phyloP scores from a whole-genome alignment of 2,888 invertebrate species.

The Listrodromus nycthemerus region DNA sequence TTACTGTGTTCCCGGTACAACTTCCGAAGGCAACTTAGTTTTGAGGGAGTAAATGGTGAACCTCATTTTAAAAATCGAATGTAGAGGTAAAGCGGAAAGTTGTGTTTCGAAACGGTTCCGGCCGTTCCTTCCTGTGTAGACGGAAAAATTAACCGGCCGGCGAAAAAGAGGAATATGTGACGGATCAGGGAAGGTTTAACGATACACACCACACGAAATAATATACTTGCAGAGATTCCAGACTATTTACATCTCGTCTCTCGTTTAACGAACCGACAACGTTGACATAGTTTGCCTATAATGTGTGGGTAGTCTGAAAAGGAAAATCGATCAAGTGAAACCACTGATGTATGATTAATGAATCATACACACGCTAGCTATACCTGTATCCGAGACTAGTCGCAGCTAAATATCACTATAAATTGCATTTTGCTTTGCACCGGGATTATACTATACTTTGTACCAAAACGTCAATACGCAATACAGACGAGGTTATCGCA shows the following conservation, averaged over 20 bases:
- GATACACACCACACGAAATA: neutral
- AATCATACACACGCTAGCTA: constrained; percentile 43
- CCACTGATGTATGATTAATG: constrained; percentile 43
- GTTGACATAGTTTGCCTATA: neutral
- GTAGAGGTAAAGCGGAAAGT: neutral
- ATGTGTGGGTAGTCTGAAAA: constrained; percentile 22
- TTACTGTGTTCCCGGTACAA: neutral
- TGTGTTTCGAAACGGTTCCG: neutral
- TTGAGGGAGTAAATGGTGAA: neutral
- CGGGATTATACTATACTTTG: neutral
- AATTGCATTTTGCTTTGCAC: constrained; percentile 17
- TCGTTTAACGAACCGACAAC: constrained; percentile 31
- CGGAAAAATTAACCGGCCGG: neutral
- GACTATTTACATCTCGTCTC: neutral
- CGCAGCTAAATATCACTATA: constrained; percentile 30
- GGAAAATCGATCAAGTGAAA: constrained; percentile 49
- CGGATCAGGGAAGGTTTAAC: neutral
- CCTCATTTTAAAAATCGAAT: neutral
- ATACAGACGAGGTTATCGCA: neutral
- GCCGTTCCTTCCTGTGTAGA: neutral
- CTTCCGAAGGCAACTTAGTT: neutral
- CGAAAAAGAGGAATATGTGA: neutral
- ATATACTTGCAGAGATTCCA: neutral
- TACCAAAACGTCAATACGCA: neutral
- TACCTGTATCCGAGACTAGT: constrained; percentile 6